Conservation (phyloP, 1,140 invertebrate species). For the Pachyrhynchus sulphureomaculatus region DNA sequence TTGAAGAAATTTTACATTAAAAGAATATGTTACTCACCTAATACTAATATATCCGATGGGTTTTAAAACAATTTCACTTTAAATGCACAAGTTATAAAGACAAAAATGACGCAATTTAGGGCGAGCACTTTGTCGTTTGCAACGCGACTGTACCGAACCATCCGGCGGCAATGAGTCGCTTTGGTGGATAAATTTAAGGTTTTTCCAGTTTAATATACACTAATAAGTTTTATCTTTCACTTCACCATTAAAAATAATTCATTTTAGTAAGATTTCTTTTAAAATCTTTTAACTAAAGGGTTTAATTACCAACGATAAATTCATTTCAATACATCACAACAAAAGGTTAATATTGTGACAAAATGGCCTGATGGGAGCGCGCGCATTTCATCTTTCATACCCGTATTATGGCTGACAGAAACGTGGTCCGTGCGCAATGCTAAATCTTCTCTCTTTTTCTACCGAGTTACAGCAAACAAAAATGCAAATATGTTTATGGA, state of each 20-base stretch:
- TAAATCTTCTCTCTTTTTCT: background rate
- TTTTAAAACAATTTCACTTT: conserved; percentile 17
- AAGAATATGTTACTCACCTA: background rate
- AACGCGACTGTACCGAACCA: background rate
- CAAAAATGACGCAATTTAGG: conserved; percentile 11
- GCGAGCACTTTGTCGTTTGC: conserved; percentile 6
- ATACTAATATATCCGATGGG: background rate
- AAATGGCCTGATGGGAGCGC: conserved; percentile 46
- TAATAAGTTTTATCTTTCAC: background rate
- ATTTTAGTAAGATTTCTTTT: background rate
- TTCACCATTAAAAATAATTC: background rate
- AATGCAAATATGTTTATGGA: no score
- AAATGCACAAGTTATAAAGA: conserved; percentile 26
- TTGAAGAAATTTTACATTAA: no score
- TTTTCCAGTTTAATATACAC: background rate
- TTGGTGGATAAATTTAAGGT: background rate
- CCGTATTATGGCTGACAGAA: background rate
- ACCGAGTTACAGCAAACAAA: background rate
- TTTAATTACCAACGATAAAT: conserved; percentile 21
- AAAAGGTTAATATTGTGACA: conserved; percentile 52
- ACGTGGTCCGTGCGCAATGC: background rate
- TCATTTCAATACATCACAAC: conserved; percentile 48
- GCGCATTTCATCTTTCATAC: conserved; percentile 35
- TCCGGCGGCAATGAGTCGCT: conserved; percentile 10
- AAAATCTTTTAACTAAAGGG: background rate